Conservation (phyloP, 2,113 vertebrate species). For the Eolophus roseicapilla region DNA sequence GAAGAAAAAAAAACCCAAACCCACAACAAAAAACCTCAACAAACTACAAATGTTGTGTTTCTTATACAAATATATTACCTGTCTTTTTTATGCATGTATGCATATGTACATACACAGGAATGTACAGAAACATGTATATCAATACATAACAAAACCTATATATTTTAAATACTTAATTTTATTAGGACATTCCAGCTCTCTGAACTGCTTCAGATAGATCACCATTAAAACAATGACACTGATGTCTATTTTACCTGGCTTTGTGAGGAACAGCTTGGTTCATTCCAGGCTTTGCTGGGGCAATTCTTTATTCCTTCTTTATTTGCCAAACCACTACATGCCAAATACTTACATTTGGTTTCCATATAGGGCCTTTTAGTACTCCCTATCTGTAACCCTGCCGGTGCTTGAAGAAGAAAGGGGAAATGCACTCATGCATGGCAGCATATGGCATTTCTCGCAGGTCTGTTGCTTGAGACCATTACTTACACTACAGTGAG, state of each 20-base stretch:
- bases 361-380: background rate
- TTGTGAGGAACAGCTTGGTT: background rate
- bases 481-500: background rate
- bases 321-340: background rate
- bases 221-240: background rate
- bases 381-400: background rate
- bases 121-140: background rate
- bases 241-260: background rate
- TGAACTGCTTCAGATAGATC: background rate
- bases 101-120: background rate
- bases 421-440: background rate
- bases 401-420: background rate
- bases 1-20: too few species aligned
- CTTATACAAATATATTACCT: background rate
- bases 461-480: background rate
- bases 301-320: background rate
- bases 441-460: fast-evolving
- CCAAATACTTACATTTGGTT: background rate
- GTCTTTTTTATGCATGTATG: background rate
- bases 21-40: background rate
- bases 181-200: background rate
- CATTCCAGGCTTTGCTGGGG: background rate
- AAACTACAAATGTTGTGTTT: background rate
- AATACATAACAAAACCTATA: background rate
- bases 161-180: background rate